Percentiles rank a stretch among this genome's conserved stretches.
These are phyloP conservation scores for Peromyscus attwateri DNA, from an alignment of 2,797 vertebrate genomes.

Conservation along the genomic window DNA sequence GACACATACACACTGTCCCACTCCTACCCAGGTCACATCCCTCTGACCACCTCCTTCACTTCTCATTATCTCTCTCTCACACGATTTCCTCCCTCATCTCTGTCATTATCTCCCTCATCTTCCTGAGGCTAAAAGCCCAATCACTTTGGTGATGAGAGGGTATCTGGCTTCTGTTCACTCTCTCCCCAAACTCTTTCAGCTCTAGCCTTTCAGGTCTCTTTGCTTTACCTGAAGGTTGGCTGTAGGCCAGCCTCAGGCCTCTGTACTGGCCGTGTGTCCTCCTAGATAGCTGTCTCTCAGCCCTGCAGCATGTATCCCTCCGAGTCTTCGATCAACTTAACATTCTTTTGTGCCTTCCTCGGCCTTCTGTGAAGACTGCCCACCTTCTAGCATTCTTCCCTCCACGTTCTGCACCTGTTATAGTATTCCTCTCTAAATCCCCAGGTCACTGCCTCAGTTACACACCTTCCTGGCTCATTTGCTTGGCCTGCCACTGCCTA, in stretches of 20 bases:
- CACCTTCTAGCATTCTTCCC: fast-evolving
- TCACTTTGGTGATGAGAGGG: not conserved
- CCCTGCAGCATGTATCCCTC: too few species aligned
- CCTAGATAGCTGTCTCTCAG: too few species aligned
- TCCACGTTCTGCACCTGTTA: fast-evolving
- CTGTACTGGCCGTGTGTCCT: not conserved
- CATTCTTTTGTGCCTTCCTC: not conserved
- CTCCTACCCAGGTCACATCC: not conserved
- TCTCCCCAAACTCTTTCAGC: too few species aligned
- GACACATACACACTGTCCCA: not conserved
- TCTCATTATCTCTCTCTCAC: not conserved
- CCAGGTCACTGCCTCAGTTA: fast-evolving
- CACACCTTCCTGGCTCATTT: not conserved
- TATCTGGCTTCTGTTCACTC: not conserved
- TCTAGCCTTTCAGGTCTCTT: not conserved
- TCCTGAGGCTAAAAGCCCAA: not conserved
- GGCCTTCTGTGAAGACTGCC: not conserved
- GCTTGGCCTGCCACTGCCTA: not conserved
- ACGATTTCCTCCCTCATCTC: too few species aligned
- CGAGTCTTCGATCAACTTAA: not conserved
- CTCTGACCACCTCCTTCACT: not conserved
- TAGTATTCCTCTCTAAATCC: fast-evolving
- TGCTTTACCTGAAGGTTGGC: too few species aligned
- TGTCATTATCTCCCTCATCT: not conserved
- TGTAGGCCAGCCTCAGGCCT: not conserved